Conservation (phyloP, 1,140 invertebrate genomes). For the Pomphorhynchus laevis region DNA sequence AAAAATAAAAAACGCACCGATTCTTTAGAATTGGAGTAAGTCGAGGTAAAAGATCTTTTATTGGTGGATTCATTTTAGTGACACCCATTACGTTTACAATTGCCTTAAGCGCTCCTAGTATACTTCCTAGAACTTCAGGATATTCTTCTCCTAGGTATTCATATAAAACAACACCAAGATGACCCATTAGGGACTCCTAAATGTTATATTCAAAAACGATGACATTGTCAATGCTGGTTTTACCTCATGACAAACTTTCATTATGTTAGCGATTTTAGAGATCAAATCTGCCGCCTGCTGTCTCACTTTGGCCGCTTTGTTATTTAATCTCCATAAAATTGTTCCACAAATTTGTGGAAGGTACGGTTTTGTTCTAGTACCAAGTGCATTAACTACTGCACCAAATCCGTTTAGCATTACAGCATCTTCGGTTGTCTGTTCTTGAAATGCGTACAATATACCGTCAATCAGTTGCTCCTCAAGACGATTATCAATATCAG, state of each 20-base stretch:
- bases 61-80: constrained; percentile 99
- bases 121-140: constrained; percentile 86
- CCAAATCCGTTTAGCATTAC: constrained; percentile 98
- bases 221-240: constrained; percentile 9
- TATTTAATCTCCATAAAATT: constrained; percentile 89
- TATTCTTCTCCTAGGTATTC: constrained; percentile 98
- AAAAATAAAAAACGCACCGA: constrained; percentile 15
- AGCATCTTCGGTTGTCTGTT: constrained; percentile 97
- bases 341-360: constrained; percentile 97
- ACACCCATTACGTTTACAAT: constrained; percentile 99
- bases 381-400: constrained; percentile 80
- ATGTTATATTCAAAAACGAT: constrained; percentile 12
- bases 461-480: constrained; percentile 97
- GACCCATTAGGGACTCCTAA: constrained; percentile 87
- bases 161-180: constrained; percentile 91
- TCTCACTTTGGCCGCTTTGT: constrained; percentile 91
- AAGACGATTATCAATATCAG: constrained; percentile 72
- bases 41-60: constrained; percentile 78
- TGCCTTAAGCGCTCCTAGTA: constrained; percentile 75
- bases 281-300: constrained; percentile 97
- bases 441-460: constrained; percentile 92
- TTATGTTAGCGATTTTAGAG: constrained; percentile 78
- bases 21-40: constrained; percentile 80
- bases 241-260: constrained; percentile 92
- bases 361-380: constrained; percentile 83